Evolutionary conservation across 1,140 invertebrate genomes (phyloP).

Genomic region (Galleria mellonella): DNA sequence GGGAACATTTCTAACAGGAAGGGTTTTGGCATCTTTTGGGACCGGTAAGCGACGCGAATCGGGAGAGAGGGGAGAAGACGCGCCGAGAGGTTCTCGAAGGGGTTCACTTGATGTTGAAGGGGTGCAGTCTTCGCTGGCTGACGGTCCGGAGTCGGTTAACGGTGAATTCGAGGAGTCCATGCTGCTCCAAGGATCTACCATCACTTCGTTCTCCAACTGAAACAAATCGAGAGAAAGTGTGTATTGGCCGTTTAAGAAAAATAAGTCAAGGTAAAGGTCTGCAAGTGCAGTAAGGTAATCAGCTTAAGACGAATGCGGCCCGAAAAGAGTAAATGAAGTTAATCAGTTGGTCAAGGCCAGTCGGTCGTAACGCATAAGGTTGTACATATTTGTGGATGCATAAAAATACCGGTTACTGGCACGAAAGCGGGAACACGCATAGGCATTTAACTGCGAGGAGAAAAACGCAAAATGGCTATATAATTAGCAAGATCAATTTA

Average conservation of each 20-base stretch:
- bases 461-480: too few relatives aligned
- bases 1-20: slow-evolving; percentile 24
- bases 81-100: slow-evolving; percentile 29
- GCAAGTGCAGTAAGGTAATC: slow-evolving; percentile 23
- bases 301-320: slow-evolving; percentile 24
- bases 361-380: slow-evolving; percentile 14
- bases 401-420: slow-evolving; percentile 14
- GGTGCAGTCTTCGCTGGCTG: slow-evolving; percentile 65
- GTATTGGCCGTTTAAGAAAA: slow-evolving; percentile 16
- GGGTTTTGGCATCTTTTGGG: slow-evolving; percentile 44
- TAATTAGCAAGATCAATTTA: too few relatives aligned
- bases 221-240: slow-evolving; percentile 36
- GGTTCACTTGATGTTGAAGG: slow-evolving; percentile 61
- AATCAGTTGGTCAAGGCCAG: slow-evolving; percentile 37
- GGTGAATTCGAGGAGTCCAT: slow-evolving; percentile 72
- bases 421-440: not conserved
- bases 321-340: slow-evolving; percentile 25
- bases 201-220: slow-evolving; percentile 75
- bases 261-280: slow-evolving; percentile 23
- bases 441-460: not conserved
- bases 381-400: slow-evolving; percentile 21
- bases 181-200: slow-evolving; percentile 73
- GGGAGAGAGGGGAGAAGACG: slow-evolving; percentile 36
- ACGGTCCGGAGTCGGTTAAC: slow-evolving; percentile 66
- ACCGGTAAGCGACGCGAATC: slow-evolving; percentile 43